A percentile compares a stretch with the other conserved stretches of the same genome.
Evolutionary conservation across 1,140 invertebrate species (phyloP).

Genomic region (Drosophila tani): DNA sequence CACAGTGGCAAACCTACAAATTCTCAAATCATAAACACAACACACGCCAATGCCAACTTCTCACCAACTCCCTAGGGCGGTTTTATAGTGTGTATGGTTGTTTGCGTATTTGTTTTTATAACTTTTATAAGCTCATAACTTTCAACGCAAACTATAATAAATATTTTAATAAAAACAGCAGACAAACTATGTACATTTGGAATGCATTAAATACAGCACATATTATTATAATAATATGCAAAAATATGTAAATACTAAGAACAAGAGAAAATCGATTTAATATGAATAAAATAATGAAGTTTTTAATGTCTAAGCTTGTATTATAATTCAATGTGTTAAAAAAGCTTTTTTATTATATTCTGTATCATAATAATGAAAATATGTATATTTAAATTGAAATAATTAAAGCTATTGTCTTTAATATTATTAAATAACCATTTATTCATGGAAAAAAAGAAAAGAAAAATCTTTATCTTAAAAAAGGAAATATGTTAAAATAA

Average conservation of each 20-base stretch:
- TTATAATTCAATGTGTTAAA: no score
- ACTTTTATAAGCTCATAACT: no score
- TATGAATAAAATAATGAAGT: not conserved
- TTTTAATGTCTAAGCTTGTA: no score
- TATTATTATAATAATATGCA: not conserved
- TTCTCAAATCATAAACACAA: slow-evolving; percentile 3
- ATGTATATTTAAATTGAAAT: no score
- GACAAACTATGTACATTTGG: not conserved
- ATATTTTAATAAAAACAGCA: not conserved
- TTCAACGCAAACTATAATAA: not conserved
- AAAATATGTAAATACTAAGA: not conserved
- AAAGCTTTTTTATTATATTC: no score
- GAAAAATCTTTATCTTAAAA: no score
- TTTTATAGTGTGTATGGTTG: not conserved
- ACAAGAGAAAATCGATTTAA: not conserved
- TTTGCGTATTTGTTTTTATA: not conserved
- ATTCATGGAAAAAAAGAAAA: no score
- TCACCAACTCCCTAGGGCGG: not conserved
- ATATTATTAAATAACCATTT: no score
- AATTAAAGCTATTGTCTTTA: no score
- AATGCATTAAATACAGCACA: not conserved
- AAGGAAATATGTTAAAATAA: not conserved
- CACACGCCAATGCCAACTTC: not conserved
- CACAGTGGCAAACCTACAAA: not conserved
- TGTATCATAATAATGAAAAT: no score